phyloP scores from a whole-genome alignment of 2,797 vertebrate genomes.

The Aphelocoma californica region DNA sequence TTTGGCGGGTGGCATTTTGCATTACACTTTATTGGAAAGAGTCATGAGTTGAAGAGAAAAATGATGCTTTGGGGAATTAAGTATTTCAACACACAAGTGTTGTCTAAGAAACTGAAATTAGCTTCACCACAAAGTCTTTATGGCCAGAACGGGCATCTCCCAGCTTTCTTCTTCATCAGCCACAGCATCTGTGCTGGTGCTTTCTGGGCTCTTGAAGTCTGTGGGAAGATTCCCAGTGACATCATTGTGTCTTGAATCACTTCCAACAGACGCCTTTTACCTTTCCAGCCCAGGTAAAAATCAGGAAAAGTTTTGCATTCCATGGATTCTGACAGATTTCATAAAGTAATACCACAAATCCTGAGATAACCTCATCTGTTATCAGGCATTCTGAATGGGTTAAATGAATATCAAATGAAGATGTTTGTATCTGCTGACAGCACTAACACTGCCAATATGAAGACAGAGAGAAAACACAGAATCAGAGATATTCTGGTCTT shows the following conservation, averaged over 20 bases:
- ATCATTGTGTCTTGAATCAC: not conserved
- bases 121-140: not conserved
- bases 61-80: not conserved
- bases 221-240: not conserved
- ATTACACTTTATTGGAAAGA: not conserved
- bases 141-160: not conserved
- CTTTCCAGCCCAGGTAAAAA: not conserved
- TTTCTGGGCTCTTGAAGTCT: not conserved
- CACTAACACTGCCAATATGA: not conserved
- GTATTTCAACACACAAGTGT: not conserved
- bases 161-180: not conserved
- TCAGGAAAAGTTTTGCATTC: not conserved
- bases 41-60: not conserved
- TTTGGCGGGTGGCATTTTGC: not conserved
- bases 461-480: not conserved
- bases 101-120: slow-evolving; percentile 8
- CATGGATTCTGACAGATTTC: not conserved
- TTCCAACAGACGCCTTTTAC: not conserved
- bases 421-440: not conserved
- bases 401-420: not conserved
- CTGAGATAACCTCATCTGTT: not conserved
- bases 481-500: not conserved
- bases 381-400: not conserved
- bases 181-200: not conserved
- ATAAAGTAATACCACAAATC: not conserved